A percentile compares a stretch with the other conserved stretches of the same genome.
These are phyloP conservation scores for Brachypteracias leptosomus DNA, from an alignment of 2,113 vertebrate species.

Conservation along the genomic window DNA sequence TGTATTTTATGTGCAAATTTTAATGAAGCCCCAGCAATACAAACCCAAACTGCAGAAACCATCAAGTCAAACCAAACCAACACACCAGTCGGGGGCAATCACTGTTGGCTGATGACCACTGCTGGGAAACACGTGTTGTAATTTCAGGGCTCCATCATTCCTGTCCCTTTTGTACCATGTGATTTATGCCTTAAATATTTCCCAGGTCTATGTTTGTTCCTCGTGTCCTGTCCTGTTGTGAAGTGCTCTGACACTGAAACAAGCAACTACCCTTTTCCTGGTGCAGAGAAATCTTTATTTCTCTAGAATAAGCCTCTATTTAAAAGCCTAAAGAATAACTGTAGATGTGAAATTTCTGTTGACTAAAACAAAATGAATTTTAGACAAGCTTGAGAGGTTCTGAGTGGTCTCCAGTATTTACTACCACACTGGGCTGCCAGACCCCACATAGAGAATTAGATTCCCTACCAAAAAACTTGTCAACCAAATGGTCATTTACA, in stretches of 20 bases:
- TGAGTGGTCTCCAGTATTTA: background rate
- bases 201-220: background rate
- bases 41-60: background rate
- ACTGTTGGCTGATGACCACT: fast-evolving
- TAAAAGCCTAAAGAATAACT: background rate
- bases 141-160: no score
- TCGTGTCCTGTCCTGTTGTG: background rate
- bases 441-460: background rate
- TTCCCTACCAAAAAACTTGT: background rate
- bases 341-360: background rate
- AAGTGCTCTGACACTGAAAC: background rate
- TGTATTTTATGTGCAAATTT: background rate
- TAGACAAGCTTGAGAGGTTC: background rate
- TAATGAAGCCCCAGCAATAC: background rate
- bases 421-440: background rate
- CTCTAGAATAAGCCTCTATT: background rate
- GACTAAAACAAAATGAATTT: background rate
- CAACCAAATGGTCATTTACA: background rate
- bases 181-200: background rate
- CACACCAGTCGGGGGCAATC: no score
- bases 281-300: background rate
- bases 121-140: fast-evolving
- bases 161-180: fast-evolving
- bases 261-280: background rate
- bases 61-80: background rate